phyloP scores from a whole-genome alignment of 2,113 vertebrate genomes.

The Mus pahari region DNA sequence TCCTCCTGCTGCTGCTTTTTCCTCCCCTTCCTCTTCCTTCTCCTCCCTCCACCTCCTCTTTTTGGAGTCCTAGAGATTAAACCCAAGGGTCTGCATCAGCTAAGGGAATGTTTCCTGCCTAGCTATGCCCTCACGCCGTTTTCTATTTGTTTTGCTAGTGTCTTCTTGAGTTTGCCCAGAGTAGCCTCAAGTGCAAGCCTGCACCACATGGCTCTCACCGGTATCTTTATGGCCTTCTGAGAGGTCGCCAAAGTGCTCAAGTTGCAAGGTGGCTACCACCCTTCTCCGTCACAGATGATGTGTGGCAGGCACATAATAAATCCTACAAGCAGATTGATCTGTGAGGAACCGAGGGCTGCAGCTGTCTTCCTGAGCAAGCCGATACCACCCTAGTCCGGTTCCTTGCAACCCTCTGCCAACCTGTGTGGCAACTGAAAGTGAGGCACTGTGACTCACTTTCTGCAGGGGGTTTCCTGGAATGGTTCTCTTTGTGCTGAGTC shows the following conservation, averaged over 20 bases:
- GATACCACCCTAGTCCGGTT: background rate
- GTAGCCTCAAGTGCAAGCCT: background rate
- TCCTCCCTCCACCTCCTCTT: too few species aligned
- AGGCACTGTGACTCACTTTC: background rate
- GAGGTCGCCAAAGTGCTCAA: background rate
- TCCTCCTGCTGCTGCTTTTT: background rate
- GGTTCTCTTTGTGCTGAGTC: constrained; percentile 53
- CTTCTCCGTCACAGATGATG: background rate
- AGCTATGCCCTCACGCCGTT: background rate
- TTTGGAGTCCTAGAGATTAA: background rate
- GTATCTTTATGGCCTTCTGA: background rate
- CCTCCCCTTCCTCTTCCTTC: background rate
- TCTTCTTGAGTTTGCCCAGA: background rate
- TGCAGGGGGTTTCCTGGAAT: constrained; percentile 45
- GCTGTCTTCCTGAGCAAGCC: background rate
- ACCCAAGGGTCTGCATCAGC: background rate
- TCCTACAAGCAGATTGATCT: background rate
- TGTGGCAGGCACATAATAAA: background rate
- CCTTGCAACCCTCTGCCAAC: background rate
- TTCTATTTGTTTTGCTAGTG: background rate
- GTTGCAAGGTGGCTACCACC: background rate
- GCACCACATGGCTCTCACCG: background rate
- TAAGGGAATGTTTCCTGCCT: too few species aligned
- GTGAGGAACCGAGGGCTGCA: background rate
- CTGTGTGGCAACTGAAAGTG: constrained; percentile 49